Percentiles rank a stretch among this genome's conserved stretches.
Evolutionary conservation across 2,888 invertebrate genomes (phyloP).

Genomic region (Cryptophagus acutangulus): DNA sequence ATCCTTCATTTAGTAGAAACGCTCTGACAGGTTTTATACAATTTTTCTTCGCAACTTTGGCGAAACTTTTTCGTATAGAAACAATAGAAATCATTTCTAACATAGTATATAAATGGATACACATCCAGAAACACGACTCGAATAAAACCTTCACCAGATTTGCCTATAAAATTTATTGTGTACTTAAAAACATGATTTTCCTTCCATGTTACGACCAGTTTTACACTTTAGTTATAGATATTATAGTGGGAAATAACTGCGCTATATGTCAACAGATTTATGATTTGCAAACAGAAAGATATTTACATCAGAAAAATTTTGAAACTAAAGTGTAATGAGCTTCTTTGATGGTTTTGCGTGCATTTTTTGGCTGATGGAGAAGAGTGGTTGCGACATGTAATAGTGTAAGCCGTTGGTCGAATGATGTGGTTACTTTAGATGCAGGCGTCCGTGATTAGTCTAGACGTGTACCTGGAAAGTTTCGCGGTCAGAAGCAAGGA

Average conservation of each 20-base stretch:
- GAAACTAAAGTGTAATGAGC: no score
- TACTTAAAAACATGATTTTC: conserved; percentile 12
- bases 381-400: no score
- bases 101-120: not conserved
- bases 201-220: conserved; percentile 16
- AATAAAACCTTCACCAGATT: conserved; percentile 8
- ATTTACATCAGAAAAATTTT: no score
- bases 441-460: conserved; percentile 42
- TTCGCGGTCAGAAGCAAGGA: conserved; percentile 46
- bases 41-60: no score
- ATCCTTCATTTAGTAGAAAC: no score
- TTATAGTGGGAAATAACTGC: conserved; percentile 7
- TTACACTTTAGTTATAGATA: conserved; percentile 18
- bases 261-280: conserved; percentile 7
- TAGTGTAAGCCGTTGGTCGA: no score
- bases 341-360: no score
- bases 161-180: conserved; percentile 16
- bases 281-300: conserved; percentile 1
- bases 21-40: no score
- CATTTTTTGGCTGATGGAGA: no score
- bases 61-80: no score
- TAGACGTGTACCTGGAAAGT: conserved; percentile 42
- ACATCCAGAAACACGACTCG: not conserved
- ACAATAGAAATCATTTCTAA: no score
- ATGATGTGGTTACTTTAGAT: conserved; percentile 32